Evolutionary conservation across 2,797 vertebrate genomes (phyloP).

Genomic region (Philypnodon macrostomus): DNA sequence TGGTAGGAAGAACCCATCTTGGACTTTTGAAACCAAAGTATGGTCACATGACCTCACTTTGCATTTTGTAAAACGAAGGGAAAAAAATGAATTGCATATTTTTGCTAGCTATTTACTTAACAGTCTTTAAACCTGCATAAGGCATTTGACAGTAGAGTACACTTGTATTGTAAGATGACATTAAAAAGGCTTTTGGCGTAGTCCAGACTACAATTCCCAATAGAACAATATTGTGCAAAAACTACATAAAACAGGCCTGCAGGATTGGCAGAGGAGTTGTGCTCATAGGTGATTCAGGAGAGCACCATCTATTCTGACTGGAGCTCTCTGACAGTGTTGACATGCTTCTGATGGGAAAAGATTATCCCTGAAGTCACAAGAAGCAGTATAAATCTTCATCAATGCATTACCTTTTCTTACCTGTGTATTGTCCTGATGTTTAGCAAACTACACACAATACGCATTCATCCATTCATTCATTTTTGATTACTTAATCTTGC

Average conservation of each 20-base stretch:
- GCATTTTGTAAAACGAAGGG: too few relatives aligned
- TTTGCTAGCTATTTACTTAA: too few relatives aligned
- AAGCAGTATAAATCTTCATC: constrained; percentile 64
- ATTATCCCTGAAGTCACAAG: constrained; percentile 42
- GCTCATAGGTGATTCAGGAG: constrained; percentile 48
- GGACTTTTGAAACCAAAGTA: too few relatives aligned
- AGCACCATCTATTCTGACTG: constrained; percentile 52
- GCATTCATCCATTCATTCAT: too few relatives aligned
- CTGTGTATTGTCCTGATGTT: too few relatives aligned
- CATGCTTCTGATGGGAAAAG: constrained; percentile 52
- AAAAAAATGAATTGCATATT: too few relatives aligned
- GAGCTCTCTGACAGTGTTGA: constrained; percentile 64
- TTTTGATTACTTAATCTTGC: too few relatives aligned
- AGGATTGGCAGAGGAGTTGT: constrained; percentile 58
- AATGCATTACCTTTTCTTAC: constrained; percentile 36
- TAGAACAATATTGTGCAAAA: constrained; percentile 48
- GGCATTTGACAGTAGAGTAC: too few relatives aligned
- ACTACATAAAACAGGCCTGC: constrained; percentile 69
- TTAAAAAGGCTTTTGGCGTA: constrained; percentile 55
- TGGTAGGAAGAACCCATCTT: too few relatives aligned
- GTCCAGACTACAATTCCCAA: constrained; percentile 31
- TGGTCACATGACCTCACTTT: too few relatives aligned
- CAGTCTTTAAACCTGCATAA: too few relatives aligned
- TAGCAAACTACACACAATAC: too few relatives aligned
- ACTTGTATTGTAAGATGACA: constrained; percentile 42